phyloP scores from a whole-genome alignment of 2,113 vertebrate genomes.

The Scopus umbretta region DNA sequence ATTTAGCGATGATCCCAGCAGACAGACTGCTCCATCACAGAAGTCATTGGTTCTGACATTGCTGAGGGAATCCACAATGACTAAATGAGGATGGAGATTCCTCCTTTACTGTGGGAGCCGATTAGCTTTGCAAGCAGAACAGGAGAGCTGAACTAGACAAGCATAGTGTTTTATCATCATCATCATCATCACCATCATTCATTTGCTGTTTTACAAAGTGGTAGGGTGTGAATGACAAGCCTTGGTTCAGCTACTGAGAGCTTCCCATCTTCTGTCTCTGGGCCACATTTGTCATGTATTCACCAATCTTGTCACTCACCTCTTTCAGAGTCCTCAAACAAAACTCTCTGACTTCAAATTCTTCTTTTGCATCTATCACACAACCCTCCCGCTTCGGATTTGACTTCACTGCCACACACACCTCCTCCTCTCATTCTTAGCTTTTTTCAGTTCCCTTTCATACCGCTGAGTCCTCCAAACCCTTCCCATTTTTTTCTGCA shows the following conservation, averaged over 20 bases:
- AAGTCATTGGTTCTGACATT: neutral
- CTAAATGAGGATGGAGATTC: neutral
- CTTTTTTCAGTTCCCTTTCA: neutral
- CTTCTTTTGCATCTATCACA: neutral
- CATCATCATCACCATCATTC: neutral
- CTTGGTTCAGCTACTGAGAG: neutral
- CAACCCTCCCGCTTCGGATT: neutral
- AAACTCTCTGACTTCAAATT: neutral
- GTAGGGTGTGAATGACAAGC: neutral
- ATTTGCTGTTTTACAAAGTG: neutral
- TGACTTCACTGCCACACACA: neutral
- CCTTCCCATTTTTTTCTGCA: neutral
- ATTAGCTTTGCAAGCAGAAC: neutral
- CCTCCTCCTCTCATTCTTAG: neutral
- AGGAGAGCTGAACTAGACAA: neutral
- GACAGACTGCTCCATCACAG: neutral
- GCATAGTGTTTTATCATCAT: neutral
- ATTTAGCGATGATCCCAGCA: neutral
- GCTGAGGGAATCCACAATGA: neutral
- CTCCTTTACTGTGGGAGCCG: neutral
- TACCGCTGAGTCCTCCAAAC: neutral
- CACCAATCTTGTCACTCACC: fast-evolving
- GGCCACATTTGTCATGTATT: neutral
- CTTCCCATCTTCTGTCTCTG: neutral
- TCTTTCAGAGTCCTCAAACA: neutral